phyloP scores from a whole-genome alignment of 2,888 invertebrate species.

The Nasonovia ribisnigri region DNA sequence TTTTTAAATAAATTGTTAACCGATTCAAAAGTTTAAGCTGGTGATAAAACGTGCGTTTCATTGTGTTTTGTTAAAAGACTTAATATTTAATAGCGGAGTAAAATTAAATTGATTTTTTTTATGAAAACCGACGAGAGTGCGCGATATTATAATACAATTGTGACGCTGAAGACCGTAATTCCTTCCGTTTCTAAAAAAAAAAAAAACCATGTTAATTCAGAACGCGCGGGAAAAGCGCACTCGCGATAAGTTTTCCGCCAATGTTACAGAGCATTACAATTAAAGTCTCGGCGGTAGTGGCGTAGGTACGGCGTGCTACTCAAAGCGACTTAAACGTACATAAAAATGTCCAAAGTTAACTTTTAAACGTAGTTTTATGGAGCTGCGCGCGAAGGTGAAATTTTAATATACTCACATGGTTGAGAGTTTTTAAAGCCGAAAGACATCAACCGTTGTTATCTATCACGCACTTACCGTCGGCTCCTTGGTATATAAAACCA shows the following conservation, averaged over 20 bases:
- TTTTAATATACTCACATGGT: slow-evolving; percentile 46
- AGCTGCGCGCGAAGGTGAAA: background rate
- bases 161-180: background rate
- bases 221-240: background rate
- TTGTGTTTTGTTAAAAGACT: background rate
- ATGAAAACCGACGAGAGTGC: background rate
- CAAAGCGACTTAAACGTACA: slow-evolving; percentile 39
- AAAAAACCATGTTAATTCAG: background rate
- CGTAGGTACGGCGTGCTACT: background rate
- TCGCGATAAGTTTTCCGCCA: background rate
- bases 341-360: slow-evolving; percentile 41
- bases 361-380: slow-evolving; percentile 26
- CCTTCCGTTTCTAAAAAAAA: background rate
- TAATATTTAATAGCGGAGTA: background rate
- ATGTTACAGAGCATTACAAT: background rate
- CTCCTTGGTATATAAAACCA: background rate
- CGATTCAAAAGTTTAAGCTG: background rate
- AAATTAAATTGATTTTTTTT: slow-evolving; percentile 3
- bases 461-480: slow-evolving; percentile 37
- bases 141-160: background rate
- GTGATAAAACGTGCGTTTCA: slow-evolving; percentile 1
- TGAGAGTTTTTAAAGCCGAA: slow-evolving; percentile 36
- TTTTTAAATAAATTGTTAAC: background rate
- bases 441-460: slow-evolving; percentile 32
- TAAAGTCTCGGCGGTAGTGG: background rate